phyloP scores from a whole-genome alignment of 1,140 invertebrate species.

The Sitobion miscanthi region DNA sequence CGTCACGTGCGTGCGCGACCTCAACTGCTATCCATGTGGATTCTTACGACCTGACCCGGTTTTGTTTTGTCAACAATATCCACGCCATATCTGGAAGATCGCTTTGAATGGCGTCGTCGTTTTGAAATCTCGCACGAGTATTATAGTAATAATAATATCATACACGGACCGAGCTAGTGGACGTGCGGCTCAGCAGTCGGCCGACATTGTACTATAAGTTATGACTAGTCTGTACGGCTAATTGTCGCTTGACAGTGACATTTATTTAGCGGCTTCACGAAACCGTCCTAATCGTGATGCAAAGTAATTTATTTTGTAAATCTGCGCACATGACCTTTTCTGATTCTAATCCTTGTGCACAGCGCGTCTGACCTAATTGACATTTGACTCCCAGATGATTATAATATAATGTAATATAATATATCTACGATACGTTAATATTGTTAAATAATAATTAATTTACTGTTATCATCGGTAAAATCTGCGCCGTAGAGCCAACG shows the following conservation, averaged over 20 bases:
- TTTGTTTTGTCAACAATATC: slow-evolving; percentile 32
- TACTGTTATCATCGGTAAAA: not conserved
- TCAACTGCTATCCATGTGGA: not conserved
- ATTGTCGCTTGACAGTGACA: slow-evolving; percentile 4
- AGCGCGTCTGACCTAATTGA: not conserved
- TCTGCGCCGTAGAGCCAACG: not conserved
- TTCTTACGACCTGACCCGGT: slow-evolving; percentile 18
- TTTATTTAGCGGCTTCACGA: slow-evolving; percentile 12
- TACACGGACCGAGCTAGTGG: not conserved
- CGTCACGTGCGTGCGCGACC: not conserved
- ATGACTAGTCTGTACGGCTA: not conserved
- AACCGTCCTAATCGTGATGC: not conserved
- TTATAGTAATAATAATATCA: not conserved
- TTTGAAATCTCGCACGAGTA: not conserved
- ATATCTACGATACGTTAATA: not conserved
- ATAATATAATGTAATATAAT: not conserved
- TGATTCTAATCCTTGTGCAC: not conserved
- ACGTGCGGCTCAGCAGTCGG: not conserved
- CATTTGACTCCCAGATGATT: not conserved
- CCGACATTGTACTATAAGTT: not conserved
- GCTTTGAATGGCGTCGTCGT: slow-evolving; percentile 1
- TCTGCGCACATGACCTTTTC: not conserved
- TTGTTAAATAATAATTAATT: slow-evolving; percentile 14
- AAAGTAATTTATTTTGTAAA: not conserved
- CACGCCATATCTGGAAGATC: not conserved